Evolutionary conservation across 1,140 invertebrate genomes (phyloP), one percentile per base, ranked within the genome.

Genomic region (Cyclargus thomasi): DNA sequence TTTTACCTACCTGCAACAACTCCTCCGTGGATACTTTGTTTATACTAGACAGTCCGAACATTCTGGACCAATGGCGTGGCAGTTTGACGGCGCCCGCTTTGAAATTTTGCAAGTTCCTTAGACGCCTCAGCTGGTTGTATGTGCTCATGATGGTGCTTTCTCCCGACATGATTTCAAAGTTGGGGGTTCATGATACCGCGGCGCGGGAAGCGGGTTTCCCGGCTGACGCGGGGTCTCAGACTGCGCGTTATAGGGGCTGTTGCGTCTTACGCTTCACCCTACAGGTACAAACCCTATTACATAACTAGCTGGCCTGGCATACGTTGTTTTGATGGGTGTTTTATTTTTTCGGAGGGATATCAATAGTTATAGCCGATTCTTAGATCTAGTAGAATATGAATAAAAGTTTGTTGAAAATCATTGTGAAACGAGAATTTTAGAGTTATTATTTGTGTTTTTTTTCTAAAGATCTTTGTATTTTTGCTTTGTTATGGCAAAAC

Each of bases 41-140:
- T 1, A 90, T 67, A 74, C 81, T 83, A 7, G 81, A 79, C 47
- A 92, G 84, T 17, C 91, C 85, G 69, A 93, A 81, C 73, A 93
- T 91, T 73, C 92, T 92, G 6, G 91, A 91, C 92, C 92, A 93
- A 74, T 92, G 91, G 36, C 91, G 91, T 57, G 92, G 87, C 22
- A 92, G 76, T 78, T 90, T 77, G 71, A 89, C 69, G 67, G 91
- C 75, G 74, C 91, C 88, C 86, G 85, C 79, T 74, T 82, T 84
- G 14, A 82, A 81, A 77, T 71, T 78, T 18, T 79, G 76, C 53
- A 82, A 69, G 65, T 82, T 79, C 53, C 68, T 72, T 47, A 81
- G 73, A 59, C 76, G 70, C 29, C 70, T 21, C 1, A 55, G 53
- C 16, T 29, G 47, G 53, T 65, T 80, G 4, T 74, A 71, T 21